phyloP scores from a whole-genome alignment of 2,113 vertebrate species.

The Pimephales promelas region DNA sequence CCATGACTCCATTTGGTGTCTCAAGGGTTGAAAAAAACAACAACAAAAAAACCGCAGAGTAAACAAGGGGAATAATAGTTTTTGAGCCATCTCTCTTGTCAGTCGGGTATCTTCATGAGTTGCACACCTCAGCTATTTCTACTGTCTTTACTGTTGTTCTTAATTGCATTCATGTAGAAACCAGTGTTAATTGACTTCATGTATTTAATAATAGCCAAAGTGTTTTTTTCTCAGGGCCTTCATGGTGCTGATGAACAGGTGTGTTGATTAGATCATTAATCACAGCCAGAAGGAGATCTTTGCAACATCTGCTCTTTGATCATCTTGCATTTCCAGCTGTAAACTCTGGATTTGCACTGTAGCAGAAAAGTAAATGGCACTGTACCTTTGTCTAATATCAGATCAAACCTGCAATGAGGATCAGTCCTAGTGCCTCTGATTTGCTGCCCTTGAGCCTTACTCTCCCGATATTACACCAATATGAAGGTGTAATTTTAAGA shows the following conservation, averaged over 20 bases:
- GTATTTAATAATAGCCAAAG: not conserved
- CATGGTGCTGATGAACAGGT: slow-evolving; percentile 25
- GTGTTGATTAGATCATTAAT: slow-evolving; percentile 37
- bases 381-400: not conserved
- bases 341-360: slow-evolving; percentile 1
- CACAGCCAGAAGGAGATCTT: not conserved
- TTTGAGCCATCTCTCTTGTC: not conserved
- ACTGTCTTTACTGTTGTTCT: not conserved
- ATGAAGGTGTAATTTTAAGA: not conserved
- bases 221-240: not conserved
- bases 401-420: not conserved
- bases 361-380: not conserved
- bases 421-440: not conserved
- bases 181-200: not conserved
- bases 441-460: not conserved
- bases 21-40: no score
- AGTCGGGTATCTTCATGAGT: not conserved
- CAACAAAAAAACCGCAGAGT: not conserved
- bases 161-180: slow-evolving; percentile 13
- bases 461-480: not conserved
- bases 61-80: not conserved
- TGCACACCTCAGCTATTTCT: not conserved
- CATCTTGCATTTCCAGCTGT: not conserved
- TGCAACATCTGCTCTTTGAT: slow-evolving; percentile 16
- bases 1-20: not conserved